Conservation (phyloP, 2,797 vertebrate species). For the Pseudomugil tenellus region DNA sequence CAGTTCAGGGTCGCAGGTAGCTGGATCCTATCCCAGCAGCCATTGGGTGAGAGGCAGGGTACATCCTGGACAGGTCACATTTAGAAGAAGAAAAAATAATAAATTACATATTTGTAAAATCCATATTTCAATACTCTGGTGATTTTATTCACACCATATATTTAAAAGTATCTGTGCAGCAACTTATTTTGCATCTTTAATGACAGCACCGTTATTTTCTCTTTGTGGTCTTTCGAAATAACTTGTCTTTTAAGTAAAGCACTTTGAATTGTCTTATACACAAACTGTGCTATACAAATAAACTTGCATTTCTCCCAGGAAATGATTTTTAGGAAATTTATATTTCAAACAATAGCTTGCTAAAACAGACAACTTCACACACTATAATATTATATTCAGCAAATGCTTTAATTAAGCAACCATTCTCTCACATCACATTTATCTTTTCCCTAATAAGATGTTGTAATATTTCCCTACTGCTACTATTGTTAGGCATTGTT, state of each 20-base stretch:
- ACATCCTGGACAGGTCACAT: no score
- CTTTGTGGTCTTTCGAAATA: no score
- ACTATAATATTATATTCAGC: slow-evolving; percentile 5
- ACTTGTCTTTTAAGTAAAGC: no score
- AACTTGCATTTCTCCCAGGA: no score
- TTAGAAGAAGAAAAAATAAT: no score
- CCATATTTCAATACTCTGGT: neutral
- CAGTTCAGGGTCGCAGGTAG: no score
- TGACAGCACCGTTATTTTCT: no score
- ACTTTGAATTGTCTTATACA: no score
- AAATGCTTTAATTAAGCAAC: slow-evolving; percentile 6
- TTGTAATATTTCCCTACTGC: slow-evolving; percentile 17
- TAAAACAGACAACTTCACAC: neutral
- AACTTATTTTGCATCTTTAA: neutral
- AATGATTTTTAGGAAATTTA: no score
- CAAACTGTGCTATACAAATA: no score
- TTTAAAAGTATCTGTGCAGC: neutral
- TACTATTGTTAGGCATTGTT: slow-evolving; percentile 41
- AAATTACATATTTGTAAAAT: neutral
- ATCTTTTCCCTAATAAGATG: slow-evolving; percentile 31
- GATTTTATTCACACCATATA: neutral
- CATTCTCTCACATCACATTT: slow-evolving; percentile 9
- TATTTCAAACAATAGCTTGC: neutral
- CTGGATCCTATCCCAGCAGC: no score
- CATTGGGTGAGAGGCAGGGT: no score